phyloP scores from a whole-genome alignment of 2,113 vertebrate species.

The Oreochromis spilurus region DNA sequence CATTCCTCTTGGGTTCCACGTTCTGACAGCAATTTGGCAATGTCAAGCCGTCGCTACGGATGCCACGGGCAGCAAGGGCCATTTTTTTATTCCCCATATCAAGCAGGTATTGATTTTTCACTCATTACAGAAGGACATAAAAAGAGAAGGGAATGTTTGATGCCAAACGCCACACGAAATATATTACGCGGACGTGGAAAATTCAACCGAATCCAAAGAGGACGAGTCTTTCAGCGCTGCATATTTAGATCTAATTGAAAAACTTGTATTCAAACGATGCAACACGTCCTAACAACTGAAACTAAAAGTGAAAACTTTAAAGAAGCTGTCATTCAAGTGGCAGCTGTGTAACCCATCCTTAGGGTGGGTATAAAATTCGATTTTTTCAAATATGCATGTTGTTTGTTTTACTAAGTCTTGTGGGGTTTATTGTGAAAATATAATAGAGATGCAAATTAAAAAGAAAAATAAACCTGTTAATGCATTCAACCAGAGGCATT shows the following conservation, averaged over 20 bases:
- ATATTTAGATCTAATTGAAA: neutral
- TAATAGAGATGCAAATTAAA: slow-evolving; percentile 2
- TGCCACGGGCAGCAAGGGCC: slow-evolving; percentile 45
- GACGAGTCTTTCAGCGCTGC: neutral
- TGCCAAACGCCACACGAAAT: slow-evolving; percentile 47
- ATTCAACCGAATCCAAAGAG: neutral
- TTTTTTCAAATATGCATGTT: slow-evolving; percentile 19
- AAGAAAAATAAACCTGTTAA: neutral
- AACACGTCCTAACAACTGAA: neutral
- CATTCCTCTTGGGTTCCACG: slow-evolving; percentile 45
- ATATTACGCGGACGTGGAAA: neutral
- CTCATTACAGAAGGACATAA: slow-evolving; percentile 61
- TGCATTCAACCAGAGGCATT: slow-evolving; percentile 7
- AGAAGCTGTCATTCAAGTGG: slow-evolving; percentile 14
- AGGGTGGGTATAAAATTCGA: neutral
- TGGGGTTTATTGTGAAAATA: slow-evolving; percentile 25
- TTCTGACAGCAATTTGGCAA: slow-evolving; percentile 68
- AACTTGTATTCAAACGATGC: neutral
- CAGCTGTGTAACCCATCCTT: slow-evolving; percentile 17
- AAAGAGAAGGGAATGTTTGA: slow-evolving; percentile 30
- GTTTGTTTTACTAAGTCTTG: slow-evolving; percentile 20
- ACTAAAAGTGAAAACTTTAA: neutral
- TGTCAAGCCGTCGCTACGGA: slow-evolving; percentile 19
- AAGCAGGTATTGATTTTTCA: slow-evolving; percentile 54
- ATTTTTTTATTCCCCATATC: slow-evolving; percentile 56